phyloP scores from a whole-genome alignment of 2,797 vertebrate species.

The Epinephelus malabaricus region DNA sequence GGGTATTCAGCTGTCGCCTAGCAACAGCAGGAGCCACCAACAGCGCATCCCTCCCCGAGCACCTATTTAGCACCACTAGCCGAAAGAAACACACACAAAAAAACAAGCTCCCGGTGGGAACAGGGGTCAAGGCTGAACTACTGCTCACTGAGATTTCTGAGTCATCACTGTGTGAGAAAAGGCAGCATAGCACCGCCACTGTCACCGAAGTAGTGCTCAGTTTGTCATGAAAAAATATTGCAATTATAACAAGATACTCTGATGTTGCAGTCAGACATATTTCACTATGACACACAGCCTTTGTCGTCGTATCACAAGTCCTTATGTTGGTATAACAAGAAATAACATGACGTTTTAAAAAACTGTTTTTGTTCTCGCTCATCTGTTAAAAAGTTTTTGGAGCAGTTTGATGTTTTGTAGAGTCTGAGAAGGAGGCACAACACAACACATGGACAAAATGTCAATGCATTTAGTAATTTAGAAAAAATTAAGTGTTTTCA shows the following conservation, averaged over 20 bases:
- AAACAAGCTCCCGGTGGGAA: not conserved
- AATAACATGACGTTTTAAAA: not conserved
- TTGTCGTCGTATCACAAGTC: not conserved
- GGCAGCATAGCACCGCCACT: not conserved
- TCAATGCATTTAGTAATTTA: too few relatives aligned
- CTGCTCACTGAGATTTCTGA: not conserved
- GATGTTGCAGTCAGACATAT: not conserved
- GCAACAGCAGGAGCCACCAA: slow-evolving; percentile 51
- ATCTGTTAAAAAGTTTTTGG: too few relatives aligned
- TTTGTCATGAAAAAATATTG: not conserved
- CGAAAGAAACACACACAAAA: not conserved
- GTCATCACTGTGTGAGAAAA: not conserved
- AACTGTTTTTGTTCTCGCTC: too few relatives aligned
- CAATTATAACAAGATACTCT: not conserved
- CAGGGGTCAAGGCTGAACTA: not conserved
- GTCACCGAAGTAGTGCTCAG: not conserved
- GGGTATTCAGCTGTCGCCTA: slow-evolving; percentile 31
- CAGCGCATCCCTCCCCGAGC: not conserved
- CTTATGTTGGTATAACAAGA: not conserved
- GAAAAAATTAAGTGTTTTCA: too few relatives aligned
- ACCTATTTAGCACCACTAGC: slow-evolving; percentile 4
- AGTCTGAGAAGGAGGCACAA: too few relatives aligned
- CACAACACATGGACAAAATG: too few relatives aligned
- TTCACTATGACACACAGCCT: not conserved
- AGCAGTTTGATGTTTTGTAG: too few relatives aligned